phyloP scores from a whole-genome alignment of 1,140 invertebrate species.

The Bombus affinis region DNA sequence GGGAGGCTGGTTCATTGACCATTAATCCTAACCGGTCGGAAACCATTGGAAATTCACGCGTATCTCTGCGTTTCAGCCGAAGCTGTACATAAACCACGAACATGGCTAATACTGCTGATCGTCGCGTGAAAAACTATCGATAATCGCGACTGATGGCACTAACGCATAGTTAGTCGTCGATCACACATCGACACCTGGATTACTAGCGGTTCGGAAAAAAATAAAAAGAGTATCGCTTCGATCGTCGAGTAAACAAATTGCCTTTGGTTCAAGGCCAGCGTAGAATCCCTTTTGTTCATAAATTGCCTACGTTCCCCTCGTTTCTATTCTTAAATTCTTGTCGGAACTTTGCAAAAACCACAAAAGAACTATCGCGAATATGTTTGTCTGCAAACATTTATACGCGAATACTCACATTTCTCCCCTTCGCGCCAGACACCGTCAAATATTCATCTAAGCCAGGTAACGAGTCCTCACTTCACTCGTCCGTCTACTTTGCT shows the following conservation, averaged over 20 bases:
- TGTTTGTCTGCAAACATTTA: too few relatives aligned
- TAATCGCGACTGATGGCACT: slow-evolving; percentile 26
- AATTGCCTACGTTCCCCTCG: neutral
- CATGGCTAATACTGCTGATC: slow-evolving; percentile 8
- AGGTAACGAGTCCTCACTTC: neutral
- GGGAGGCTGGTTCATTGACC: slow-evolving; percentile 6
- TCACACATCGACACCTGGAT: neutral
- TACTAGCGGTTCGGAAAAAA: too few relatives aligned
- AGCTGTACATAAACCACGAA: slow-evolving; percentile 10
- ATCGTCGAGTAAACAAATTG: neutral
- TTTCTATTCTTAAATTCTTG: neutral
- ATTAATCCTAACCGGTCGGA: slow-evolving; percentile 52
- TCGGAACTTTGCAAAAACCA: neutral
- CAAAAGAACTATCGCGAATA: neutral
- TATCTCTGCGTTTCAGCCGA: slow-evolving; percentile 32
- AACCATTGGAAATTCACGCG: slow-evolving; percentile 36
- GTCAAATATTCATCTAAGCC: neutral
- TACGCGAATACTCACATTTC: slow-evolving; percentile 14
- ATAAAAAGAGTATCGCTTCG: neutral
- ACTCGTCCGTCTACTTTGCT: neutral
- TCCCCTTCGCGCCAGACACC: neutral
- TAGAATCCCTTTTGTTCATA: neutral
- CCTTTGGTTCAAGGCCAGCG: neutral
- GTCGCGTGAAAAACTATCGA: slow-evolving; percentile 17
- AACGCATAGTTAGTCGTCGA: neutral